Conservation (phyloP, 1,140 invertebrate genomes). For the Acromyrmex charruanus region DNA sequence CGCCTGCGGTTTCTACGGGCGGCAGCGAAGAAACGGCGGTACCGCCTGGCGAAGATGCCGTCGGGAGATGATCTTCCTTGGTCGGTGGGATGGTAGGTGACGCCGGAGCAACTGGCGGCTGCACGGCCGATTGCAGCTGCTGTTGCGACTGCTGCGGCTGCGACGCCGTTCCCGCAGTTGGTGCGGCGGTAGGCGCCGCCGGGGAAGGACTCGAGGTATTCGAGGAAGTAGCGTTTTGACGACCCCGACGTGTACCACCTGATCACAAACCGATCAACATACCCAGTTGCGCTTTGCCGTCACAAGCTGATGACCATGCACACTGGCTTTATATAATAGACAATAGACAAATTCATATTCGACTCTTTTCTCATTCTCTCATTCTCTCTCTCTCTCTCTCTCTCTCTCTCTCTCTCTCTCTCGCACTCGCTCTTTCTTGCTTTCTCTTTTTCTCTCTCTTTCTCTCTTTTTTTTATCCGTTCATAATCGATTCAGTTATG, state of each 20-base stretch:
- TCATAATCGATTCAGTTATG: slow-evolving; percentile 73
- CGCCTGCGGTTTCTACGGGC: slow-evolving; percentile 63
- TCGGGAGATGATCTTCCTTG: slow-evolving; percentile 81
- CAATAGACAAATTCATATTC: slow-evolving; percentile 69
- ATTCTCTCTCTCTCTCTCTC: slow-evolving; percentile 16
- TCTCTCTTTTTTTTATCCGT: slow-evolving; percentile 37
- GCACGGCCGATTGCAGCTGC: slow-evolving; percentile 70
- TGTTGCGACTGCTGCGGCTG: slow-evolving; percentile 42
- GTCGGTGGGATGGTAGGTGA: slow-evolving; percentile 75
- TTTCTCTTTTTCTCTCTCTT: slow-evolving; percentile 20
- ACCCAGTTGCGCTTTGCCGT: slow-evolving; percentile 86
- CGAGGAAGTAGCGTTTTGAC: slow-evolving; percentile 84
- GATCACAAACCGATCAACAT: slow-evolving; percentile 86
- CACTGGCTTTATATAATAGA: slow-evolving; percentile 75
- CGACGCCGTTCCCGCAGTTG: slow-evolving; percentile 72
- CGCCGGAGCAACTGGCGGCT: slow-evolving; percentile 78
- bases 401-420: slow-evolving; percentile 30
- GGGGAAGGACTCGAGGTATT: slow-evolving; percentile 82
- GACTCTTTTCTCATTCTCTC: slow-evolving; percentile 18
- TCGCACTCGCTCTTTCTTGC: slow-evolving; percentile 26
- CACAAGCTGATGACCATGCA: slow-evolving; percentile 84
- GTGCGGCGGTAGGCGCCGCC: slow-evolving; percentile 74
- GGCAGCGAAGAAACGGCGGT: slow-evolving; percentile 82
- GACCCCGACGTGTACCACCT: slow-evolving; percentile 86
- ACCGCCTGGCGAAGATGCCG: slow-evolving; percentile 81